phyloP scores from a whole-genome alignment of 1,140 invertebrate genomes.

The Leptinotarsa lineolata region DNA sequence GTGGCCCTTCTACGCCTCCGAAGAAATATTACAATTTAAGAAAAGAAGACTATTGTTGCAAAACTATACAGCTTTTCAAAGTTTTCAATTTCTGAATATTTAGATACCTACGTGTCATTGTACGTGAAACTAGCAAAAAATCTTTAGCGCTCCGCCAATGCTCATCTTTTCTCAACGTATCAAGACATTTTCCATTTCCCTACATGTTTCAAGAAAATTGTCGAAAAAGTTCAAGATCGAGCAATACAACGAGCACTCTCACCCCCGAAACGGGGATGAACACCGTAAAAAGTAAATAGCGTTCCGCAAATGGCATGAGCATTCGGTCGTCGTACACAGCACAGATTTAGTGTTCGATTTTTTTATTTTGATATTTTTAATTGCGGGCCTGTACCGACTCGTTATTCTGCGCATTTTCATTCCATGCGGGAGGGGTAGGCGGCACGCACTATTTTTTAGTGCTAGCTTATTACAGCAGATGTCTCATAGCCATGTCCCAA shows the following conservation, averaged over 20 bases:
- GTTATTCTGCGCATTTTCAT: conserved; percentile 59
- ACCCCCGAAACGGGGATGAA: background rate
- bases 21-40: no score
- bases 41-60: no score
- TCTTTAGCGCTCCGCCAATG: background rate
- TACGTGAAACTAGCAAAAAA: no score
- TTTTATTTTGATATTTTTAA: conserved; percentile 59
- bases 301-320: conserved; percentile 22
- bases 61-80: no score
- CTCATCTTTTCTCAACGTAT: background rate
- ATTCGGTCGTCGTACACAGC: conserved; percentile 21
- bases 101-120: no score
- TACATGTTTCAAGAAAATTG: background rate
- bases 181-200: conserved; percentile 8
- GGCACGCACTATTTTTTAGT: conserved; percentile 59
- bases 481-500: conserved; percentile 59
- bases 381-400: conserved; percentile 56
- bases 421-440: conserved; percentile 50
- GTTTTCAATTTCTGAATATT: no score
- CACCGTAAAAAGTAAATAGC: conserved; percentile 20
- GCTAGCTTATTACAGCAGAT: conserved; percentile 58
- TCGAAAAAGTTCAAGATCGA: conserved; percentile 1
- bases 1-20: no score
- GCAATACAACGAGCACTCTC: background rate
- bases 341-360: conserved; percentile 45